Evolutionary conservation across 1,140 invertebrate species (phyloP).

Genomic region (Mya arenaria): DNA sequence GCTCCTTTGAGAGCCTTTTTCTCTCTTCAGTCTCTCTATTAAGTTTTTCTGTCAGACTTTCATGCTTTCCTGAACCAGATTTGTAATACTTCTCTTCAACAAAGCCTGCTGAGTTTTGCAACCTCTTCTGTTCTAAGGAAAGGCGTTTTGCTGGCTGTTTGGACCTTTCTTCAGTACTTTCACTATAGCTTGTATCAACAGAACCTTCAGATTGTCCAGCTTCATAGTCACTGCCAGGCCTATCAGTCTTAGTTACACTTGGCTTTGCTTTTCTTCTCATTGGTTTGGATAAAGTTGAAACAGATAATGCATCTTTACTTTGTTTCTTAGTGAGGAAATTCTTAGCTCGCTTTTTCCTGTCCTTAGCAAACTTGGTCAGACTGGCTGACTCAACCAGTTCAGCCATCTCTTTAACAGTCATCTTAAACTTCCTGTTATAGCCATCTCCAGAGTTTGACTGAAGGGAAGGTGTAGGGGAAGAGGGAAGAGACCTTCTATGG

Average conservation of each 20-base stretch:
- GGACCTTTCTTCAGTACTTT: neutral
- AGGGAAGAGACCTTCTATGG: neutral
- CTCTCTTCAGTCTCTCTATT: neutral
- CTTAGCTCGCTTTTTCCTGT: constrained; percentile 32
- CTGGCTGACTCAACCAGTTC: constrained; percentile 40
- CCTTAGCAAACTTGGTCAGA: constrained; percentile 45
- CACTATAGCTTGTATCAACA: neutral
- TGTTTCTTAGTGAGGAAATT: constrained; percentile 22
- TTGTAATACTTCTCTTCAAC: neutral
- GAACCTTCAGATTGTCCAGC: neutral
- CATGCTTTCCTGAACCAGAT: neutral
- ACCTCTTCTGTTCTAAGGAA: constrained; percentile 13
- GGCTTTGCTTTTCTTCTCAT: constrained; percentile 4
- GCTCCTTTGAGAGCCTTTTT: constrained; percentile 1
- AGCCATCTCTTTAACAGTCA: constrained; percentile 54
- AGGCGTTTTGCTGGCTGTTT: neutral
- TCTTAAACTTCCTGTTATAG: constrained; percentile 40
- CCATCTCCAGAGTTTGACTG: constrained; percentile 17
- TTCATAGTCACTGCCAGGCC: neutral
- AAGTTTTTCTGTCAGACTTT: neutral
- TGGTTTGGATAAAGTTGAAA: neutral
- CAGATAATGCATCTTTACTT: constrained; percentile 7
- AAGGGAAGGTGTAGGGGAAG: constrained; percentile 22
- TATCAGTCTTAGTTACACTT: neutral
- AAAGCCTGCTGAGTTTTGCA: constrained; percentile 35